Evolutionary conservation across 1,140 invertebrate species (phyloP).

Genomic region (Calephelis virginiensis): DNA sequence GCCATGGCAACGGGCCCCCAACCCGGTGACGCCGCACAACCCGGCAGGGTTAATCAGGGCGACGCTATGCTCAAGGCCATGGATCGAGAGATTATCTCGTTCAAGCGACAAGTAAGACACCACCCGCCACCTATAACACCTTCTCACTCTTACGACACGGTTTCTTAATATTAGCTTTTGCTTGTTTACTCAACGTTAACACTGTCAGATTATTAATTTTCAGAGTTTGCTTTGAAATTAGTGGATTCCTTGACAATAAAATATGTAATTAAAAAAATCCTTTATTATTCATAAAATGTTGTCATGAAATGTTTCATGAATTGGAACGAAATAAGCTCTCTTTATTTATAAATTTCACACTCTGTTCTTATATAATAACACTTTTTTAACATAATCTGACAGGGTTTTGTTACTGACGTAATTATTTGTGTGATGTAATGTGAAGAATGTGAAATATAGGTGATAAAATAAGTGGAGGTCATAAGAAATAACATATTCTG

Average conservation of each 20-base stretch:
- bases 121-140: slow-evolving; percentile 49
- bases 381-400: background rate
- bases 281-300: too few species aligned
- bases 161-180: slow-evolving; percentile 22
- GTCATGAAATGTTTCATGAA: too few species aligned
- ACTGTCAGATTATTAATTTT: slow-evolving; percentile 16
- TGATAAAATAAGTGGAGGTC: background rate
- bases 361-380: too few species aligned
- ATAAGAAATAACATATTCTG: slow-evolving; percentile 58
- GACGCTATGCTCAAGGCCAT: slow-evolving; percentile 92
- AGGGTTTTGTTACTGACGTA: background rate
- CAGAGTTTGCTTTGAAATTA: too few species aligned
- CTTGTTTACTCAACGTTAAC: slow-evolving; percentile 12
- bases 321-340: too few species aligned
- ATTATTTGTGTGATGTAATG: slow-evolving; percentile 50
- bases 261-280: too few species aligned
- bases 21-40: slow-evolving; percentile 75
- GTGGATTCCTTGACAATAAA: too few species aligned
- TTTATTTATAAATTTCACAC: too few species aligned
- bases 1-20: slow-evolving; percentile 87
- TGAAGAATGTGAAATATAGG: slow-evolving; percentile 53
- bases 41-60: slow-evolving; percentile 81
- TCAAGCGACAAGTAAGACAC: slow-evolving; percentile 91
- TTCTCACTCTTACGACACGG: slow-evolving; percentile 56
- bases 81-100: slow-evolving; percentile 94